These are phyloP conservation scores for Mimachlamys varia DNA, from an alignment of 2,888 invertebrate species.

Conservation along the genomic window DNA sequence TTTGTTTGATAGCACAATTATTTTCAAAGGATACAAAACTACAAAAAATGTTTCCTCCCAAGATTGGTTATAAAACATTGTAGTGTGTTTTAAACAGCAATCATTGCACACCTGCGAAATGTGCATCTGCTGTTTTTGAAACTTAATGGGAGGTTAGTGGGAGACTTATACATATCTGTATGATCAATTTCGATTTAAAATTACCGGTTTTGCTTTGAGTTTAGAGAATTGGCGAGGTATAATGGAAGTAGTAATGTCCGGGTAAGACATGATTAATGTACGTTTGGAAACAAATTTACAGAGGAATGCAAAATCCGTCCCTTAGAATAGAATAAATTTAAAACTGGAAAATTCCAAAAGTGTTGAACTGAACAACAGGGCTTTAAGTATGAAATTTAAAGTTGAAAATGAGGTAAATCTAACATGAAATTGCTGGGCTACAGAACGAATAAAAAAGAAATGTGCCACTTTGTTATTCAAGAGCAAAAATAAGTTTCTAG, in stretches of 20 bases:
- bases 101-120: not conserved
- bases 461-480: no score
- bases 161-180: not conserved
- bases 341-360: not conserved
- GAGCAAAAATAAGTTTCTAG: no score
- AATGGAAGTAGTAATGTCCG: not conserved
- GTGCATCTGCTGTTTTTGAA: not conserved
- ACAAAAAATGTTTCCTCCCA: not conserved
- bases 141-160: not conserved
- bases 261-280: constrained; percentile 12
- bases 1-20: not conserved
- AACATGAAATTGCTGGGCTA: no score
- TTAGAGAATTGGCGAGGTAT: not conserved
- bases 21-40: not conserved
- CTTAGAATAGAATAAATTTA: not conserved
- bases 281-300: not conserved
- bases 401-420: no score
- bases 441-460: no score
- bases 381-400: no score
- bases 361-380: not conserved
- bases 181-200: constrained; percentile 29
- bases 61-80: constrained; percentile 9
- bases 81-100: not conserved
- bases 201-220: not conserved
- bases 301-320: not conserved